These are phyloP conservation scores for Trachymyrmex septentrionalis DNA, from an alignment of 1,140 invertebrate genomes.

Conservation along the genomic window DNA sequence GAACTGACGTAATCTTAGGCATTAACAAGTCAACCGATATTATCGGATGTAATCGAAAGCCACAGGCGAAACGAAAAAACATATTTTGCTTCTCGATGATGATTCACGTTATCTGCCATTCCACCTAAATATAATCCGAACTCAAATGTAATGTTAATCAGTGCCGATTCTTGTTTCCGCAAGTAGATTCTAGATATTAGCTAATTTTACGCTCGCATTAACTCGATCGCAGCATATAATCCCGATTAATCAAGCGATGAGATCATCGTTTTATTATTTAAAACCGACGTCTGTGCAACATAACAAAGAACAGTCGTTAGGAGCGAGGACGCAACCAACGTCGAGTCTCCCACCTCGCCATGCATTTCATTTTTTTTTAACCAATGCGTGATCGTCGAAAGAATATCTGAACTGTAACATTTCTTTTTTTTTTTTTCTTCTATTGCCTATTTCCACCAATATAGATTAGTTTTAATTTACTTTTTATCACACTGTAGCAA, in stretches of 20 bases:
- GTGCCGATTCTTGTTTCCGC: too few relatives aligned
- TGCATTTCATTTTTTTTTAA: background rate
- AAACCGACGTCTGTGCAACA: constrained; percentile 4
- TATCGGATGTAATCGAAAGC: background rate
- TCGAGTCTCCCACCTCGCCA: background rate
- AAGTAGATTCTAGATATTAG: background rate
- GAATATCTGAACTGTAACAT: background rate
- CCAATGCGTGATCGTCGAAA: background rate
- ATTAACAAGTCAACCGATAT: constrained; percentile 19
- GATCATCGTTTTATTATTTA: constrained; percentile 32
- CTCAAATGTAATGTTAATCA: background rate
- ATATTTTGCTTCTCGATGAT: constrained; percentile 16
- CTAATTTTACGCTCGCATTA: background rate
- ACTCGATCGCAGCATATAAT: background rate
- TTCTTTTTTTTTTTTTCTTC: background rate
- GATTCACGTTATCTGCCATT: constrained; percentile 23
- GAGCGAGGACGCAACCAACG: background rate
- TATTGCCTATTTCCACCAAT: background rate
- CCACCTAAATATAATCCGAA: background rate
- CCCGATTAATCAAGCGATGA: constrained; percentile 40
- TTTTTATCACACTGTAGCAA: too few relatives aligned
- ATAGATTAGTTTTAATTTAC: too few relatives aligned
- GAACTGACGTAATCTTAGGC: constrained; percentile 20
- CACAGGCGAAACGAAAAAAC: background rate
- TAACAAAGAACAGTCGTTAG: constrained; percentile 39